Conservation (phyloP, 2,888 invertebrate species). For the Zele albiditarsus region DNA sequence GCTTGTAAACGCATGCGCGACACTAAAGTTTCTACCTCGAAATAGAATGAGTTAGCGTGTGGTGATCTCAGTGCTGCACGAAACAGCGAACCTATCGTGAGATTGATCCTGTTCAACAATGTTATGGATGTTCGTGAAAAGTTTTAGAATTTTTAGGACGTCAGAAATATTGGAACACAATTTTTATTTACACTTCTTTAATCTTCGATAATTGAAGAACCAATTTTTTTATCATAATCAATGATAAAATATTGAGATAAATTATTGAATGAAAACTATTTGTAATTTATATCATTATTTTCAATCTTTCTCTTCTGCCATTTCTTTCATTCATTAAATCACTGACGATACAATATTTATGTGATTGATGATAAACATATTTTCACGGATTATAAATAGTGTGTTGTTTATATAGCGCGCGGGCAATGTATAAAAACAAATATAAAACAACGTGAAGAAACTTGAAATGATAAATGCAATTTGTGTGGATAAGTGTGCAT, state of each 20-base stretch:
- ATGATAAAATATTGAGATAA: conserved; percentile 18
- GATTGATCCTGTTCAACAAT: conserved; percentile 38
- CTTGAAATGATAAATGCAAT: too few species aligned
- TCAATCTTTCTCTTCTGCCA: neutral
- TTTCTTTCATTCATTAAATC: too few species aligned
- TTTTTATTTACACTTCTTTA: neutral
- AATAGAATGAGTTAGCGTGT: conserved; percentile 51
- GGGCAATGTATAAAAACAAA: too few species aligned
- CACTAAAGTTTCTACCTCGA: conserved; percentile 51
- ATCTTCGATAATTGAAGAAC: neutral
- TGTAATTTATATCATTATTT: neutral
- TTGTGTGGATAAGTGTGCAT: too few species aligned
- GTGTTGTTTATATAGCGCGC: neutral
- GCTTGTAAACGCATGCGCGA: conserved; percentile 58
- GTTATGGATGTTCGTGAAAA: neutral
- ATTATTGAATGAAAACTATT: neutral
- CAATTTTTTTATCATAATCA: neutral
- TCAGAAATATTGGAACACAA: neutral
- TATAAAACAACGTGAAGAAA: too few species aligned
- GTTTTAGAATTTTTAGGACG: neutral
- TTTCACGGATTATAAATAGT: neutral
- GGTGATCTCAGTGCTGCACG: conserved; percentile 58
- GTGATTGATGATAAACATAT: neutral
- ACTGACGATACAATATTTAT: too few species aligned
- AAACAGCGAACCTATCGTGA: conserved; percentile 55